Conservation (phyloP, 1,140 invertebrate genomes). For the Arion vulgaris region DNA sequence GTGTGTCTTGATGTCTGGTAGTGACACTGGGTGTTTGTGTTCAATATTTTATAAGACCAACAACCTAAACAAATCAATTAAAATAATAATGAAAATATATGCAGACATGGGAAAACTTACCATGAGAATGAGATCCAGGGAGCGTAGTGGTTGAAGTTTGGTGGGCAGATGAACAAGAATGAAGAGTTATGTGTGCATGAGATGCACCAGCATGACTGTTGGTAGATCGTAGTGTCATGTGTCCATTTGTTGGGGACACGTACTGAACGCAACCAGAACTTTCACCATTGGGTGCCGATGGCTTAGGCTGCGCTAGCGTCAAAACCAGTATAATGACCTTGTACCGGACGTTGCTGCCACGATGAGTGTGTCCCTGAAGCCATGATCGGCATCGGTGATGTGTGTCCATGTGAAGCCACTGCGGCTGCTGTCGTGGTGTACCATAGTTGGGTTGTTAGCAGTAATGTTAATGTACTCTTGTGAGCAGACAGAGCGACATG, state of each 20-base stretch:
- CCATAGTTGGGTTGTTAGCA: not conserved
- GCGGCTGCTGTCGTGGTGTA: not conserved
- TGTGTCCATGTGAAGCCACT: slow-evolving; percentile 1
- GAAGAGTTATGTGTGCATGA: slow-evolving; percentile 60
- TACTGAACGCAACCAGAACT: slow-evolving; percentile 28
- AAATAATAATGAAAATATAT: too few species aligned
- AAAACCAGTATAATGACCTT: slow-evolving; percentile 1
- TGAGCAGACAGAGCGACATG: slow-evolving; percentile 35
- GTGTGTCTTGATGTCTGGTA: too few species aligned
- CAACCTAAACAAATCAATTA: too few species aligned
- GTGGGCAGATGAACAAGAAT: slow-evolving; percentile 66
- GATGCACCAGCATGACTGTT: slow-evolving; percentile 49
- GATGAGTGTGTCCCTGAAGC: slow-evolving; percentile 15
- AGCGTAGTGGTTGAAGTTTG: slow-evolving; percentile 56
- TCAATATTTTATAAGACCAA: too few species aligned
- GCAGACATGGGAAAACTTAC: slow-evolving; percentile 17
- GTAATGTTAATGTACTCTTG: slow-evolving; percentile 30
- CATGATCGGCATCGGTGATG: slow-evolving; percentile 19
- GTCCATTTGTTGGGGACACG: slow-evolving; percentile 32
- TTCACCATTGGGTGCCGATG: slow-evolving; percentile 2
- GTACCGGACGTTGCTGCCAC: slow-evolving; percentile 27
- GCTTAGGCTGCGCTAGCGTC: slow-evolving; percentile 29
- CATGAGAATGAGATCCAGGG: slow-evolving; percentile 36
- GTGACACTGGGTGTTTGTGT: too few species aligned
- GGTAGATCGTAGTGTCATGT: slow-evolving; percentile 40